Base-by-base conservation (phyloP, 2,797 vertebrate genomes). In the Danio albolineatus region DNA sequence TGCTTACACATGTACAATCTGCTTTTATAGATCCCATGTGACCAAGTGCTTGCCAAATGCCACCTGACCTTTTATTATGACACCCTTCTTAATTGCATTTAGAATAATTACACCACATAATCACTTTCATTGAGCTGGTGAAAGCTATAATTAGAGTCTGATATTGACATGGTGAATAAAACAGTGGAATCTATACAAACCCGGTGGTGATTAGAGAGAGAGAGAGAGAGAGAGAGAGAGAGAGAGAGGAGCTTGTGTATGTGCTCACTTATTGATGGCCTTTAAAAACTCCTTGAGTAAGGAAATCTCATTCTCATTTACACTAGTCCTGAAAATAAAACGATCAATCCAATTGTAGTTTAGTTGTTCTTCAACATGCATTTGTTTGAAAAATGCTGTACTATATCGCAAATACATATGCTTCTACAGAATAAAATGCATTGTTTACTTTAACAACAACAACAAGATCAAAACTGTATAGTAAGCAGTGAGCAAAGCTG, bases 41-140 rank as follows among this genome's bases (percentile, higher is more conserved):
- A 16, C 10, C 17, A 53, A 61, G 48, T 39, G 64, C 81, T 69
- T 46, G 39, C 61, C 74, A 28, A 81, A 73, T 66, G 62, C 75
- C 62, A 69, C 53, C 49, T 84, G 83, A 84, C 83, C 83, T 84
- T 84, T 84, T 16, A 75, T 76, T 79, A 60, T 13, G 61, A 79
- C 78, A 85, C 74, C 66, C 78, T 64, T 78, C 82, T 76, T 82
- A 73, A 75, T 71, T 83, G 72, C 78, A 75, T 83, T 81, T 80
- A 76, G 79, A 85, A 72, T 85, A 78, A 85, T 85, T 81, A 85
- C 70, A 74, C 62, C 59, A 79, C 66, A 71, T 85, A 81, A 85
- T 83, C 79, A 72, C 60, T 80, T 81, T 83, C 71, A 81, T 73
- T 80, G 61, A 83, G 79, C 73, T 75, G 71, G 78, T 72, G 79